Percentiles rank a stretch among this genome's conserved stretches.
These are phyloP conservation scores for Dascillus cervinus DNA, from an alignment of 2,888 invertebrate species.

Conservation along the genomic window DNA sequence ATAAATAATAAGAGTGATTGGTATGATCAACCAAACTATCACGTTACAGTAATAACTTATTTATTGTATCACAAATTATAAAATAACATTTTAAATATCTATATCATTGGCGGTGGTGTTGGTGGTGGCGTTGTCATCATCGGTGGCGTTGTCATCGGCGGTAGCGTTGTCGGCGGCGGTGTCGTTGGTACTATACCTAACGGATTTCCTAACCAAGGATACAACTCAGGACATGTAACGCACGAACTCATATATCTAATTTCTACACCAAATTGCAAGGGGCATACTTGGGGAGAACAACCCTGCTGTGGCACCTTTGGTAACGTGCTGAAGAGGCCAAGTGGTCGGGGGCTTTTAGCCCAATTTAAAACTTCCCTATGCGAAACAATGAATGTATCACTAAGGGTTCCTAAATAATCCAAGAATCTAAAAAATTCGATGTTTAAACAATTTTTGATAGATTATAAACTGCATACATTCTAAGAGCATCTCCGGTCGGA, in stretches of 20 bases:
- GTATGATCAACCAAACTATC: no score
- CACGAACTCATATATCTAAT: slow-evolving; percentile 39
- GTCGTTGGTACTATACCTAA: no score
- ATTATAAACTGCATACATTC: background rate
- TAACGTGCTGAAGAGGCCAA: slow-evolving; percentile 21
- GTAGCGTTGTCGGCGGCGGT: no score
- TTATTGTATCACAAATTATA: no score
- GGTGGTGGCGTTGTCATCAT: no score
- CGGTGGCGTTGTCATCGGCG: no score
- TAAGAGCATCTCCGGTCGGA: slow-evolving; percentile 29
- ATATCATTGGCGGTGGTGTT: no score
- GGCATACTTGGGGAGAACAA: slow-evolving; percentile 26
- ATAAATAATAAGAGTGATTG: no score
- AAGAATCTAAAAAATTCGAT: slow-evolving; percentile 30
- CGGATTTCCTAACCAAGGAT: slow-evolving; percentile 44
- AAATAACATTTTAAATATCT: no score
- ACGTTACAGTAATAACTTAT: no score
- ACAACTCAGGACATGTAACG: slow-evolving; percentile 37
- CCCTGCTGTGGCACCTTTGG: slow-evolving; percentile 10
- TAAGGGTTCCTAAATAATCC: slow-evolving; percentile 27
- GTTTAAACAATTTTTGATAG: background rate
- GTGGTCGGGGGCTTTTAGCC: slow-evolving; percentile 38
- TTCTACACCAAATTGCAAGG: slow-evolving; percentile 9
- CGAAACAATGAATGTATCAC: slow-evolving; percentile 41
- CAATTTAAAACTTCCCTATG: slow-evolving; percentile 40